phyloP scores from a whole-genome alignment of 2,797 vertebrate genomes.

The Hydrocynus forskahlii region DNA sequence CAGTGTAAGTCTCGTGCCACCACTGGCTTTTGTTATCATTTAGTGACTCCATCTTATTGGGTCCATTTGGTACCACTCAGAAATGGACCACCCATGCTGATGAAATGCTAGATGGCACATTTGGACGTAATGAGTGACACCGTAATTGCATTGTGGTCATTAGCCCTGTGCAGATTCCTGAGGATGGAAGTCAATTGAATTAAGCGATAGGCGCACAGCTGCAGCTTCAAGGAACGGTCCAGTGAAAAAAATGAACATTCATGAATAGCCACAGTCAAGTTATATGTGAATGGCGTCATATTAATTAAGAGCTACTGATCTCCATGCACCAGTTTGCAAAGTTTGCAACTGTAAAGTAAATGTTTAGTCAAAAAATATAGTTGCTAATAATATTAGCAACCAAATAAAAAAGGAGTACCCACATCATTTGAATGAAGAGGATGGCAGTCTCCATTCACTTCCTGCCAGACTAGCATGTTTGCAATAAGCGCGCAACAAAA shows the following conservation, averaged over 20 bases:
- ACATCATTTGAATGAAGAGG: too few species aligned
- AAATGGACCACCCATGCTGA: background rate
- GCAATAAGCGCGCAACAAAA: too few species aligned
- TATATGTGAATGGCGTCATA: background rate
- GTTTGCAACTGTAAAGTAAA: too few species aligned
- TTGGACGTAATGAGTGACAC: conserved; percentile 6
- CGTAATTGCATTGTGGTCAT: conserved; percentile 7
- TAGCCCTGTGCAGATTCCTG: background rate
- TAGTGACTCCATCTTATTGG: background rate
- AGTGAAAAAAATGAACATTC: background rate
- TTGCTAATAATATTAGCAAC: too few species aligned
- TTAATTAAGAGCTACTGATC: too few species aligned
- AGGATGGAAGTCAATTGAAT: background rate
- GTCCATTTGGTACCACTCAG: background rate
- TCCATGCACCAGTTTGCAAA: too few species aligned
- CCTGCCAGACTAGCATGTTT: too few species aligned
- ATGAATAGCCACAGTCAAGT: background rate
- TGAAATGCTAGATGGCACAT: background rate
- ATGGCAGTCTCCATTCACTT: too few species aligned
- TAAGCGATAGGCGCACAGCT: background rate
- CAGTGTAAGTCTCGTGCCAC: background rate
- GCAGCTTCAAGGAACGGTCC: background rate
- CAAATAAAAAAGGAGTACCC: too few species aligned
- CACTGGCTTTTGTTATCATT: background rate
- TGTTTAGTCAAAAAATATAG: too few species aligned